Conservation (phyloP, 2,888 invertebrate genomes). For the Drosophila robusta region DNA sequence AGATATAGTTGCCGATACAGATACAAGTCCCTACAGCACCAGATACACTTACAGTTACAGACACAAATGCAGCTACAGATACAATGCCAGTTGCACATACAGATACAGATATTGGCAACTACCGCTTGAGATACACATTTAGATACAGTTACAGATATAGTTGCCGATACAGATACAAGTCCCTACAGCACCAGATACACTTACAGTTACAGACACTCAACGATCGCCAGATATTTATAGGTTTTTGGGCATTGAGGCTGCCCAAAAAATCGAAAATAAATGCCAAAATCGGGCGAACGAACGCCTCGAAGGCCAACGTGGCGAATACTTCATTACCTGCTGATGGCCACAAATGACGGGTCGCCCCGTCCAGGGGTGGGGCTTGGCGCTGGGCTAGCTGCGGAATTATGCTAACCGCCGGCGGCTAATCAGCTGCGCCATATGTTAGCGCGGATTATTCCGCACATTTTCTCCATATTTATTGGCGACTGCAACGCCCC, state of each 20-base stretch:
- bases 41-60: not conserved
- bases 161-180: not conserved
- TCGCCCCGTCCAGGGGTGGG: not conserved
- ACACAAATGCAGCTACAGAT: not conserved
- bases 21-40: too few species aligned
- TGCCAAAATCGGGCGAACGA: slow-evolving; percentile 46
- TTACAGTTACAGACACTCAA: slow-evolving; percentile 4
- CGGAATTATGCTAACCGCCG: slow-evolving; percentile 31
- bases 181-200: slow-evolving; percentile 1
- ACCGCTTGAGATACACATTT: not conserved
- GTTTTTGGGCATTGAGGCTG: slow-evolving; percentile 51
- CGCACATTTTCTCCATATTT: slow-evolving; percentile 55
- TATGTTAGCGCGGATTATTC: slow-evolving; percentile 74
- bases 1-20: not conserved
- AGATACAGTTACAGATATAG: not conserved
- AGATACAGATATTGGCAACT: slow-evolving; percentile 4
- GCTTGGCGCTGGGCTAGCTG: not conserved
- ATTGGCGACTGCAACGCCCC: slow-evolving; percentile 44
- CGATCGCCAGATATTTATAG: slow-evolving; percentile 55
- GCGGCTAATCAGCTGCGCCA: slow-evolving; percentile 68
- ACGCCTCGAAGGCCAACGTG: slow-evolving; percentile 62
- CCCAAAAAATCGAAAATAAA: slow-evolving; percentile 25
- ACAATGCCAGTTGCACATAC: not conserved
- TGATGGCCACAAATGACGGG: slow-evolving; percentile 23
- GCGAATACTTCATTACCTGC: slow-evolving; percentile 57